Evolutionary conservation across 2,888 invertebrate genomes (phyloP).

Genomic region (Caenorhabditis becei): DNA sequence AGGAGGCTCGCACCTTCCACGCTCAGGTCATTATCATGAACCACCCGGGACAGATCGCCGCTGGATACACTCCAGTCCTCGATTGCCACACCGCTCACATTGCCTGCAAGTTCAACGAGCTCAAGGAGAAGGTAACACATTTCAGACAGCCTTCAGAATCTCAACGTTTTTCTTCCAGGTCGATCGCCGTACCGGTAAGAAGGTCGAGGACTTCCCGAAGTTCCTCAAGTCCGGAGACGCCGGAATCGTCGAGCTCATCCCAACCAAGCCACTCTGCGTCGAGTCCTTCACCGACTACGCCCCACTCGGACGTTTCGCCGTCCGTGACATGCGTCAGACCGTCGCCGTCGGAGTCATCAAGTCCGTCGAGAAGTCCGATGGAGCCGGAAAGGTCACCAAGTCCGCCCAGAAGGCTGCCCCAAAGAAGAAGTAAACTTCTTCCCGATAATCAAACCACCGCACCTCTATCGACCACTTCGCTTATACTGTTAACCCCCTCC

Average conservation of each 20-base stretch:
- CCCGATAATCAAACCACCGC: constrained; percentile 9
- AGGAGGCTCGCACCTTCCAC: constrained; percentile 93
- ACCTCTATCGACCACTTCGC: constrained; percentile 26
- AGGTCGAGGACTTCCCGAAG: constrained; percentile 83
- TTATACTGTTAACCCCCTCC: constrained; percentile 61
- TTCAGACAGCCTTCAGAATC: not conserved
- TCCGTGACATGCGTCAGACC: constrained; percentile 98
- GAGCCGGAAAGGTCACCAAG: constrained; percentile 92
- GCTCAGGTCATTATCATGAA: constrained; percentile 99
- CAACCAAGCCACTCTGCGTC: constrained; percentile 97
- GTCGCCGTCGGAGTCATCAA: constrained; percentile 87
- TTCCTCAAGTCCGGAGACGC: constrained; percentile 97
- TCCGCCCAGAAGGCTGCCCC: constrained; percentile 93
- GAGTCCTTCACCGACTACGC: constrained; percentile 98
- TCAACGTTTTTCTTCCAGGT: constrained; percentile 50
- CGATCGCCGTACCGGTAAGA: constrained; percentile 96
- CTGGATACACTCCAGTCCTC: constrained; percentile 98
- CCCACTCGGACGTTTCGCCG: constrained; percentile 96
- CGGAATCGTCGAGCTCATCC: constrained; percentile 93
- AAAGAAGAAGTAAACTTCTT: constrained; percentile 56
- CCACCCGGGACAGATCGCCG: constrained; percentile 98
- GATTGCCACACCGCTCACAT: constrained; percentile 99
- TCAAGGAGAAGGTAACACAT: constrained; percentile 90
- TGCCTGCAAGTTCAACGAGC: constrained; percentile 99
- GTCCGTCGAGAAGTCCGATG: constrained; percentile 92